Evolutionary conservation across 2,113 vertebrate genomes (phyloP), one percentile per base, ranked within the genome.

Genomic region (Mobula hypostoma): DNA sequence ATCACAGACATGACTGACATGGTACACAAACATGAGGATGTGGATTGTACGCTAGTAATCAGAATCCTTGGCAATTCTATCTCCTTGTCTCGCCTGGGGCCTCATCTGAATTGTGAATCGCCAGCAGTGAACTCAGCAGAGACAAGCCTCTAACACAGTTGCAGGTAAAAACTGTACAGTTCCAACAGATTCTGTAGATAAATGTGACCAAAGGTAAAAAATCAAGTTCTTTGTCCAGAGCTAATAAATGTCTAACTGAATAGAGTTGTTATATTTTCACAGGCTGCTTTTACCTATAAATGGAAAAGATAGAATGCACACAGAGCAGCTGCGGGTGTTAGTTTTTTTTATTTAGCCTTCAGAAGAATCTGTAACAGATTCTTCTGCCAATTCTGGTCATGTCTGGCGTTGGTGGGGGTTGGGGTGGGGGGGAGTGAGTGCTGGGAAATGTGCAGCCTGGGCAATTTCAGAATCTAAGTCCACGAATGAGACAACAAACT

Each of bases 351-450:
- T 92, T 70, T 72, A 32, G 32, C 61, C 70, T 74, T 74, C 91
- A 74, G 91, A 93, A 70, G 91, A 92, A 92, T 92, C 90, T 72
- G 36, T 32, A 19, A 40, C 91, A 93, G 68, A 93, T 93, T 93
- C 36, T 93, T 93, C 29, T 74, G 91, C 91, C 91, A 93, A 93
- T 93, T 93, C 36, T 93, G 91, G 91, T 93, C 91, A 56, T 40
- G 90, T 93, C 70, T 74, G 36, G 70, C 91, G 36, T 93, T 92
- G 61, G 32, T 48, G 48, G 48, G 48, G 48, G 36, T 36, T 36
- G 36, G 36, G 36, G 36, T 36, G 36, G 36, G 15, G 66, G 66
- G 66, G 66, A 0, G 14, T 29, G 32, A 72, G 90, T 24, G 66
- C 32, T 11, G 36, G 70, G 70, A 93, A 27, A 74, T 93, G 91